Percentiles rank a stretch among this genome's conserved stretches.
These are phyloP conservation scores for Stratiomys singularior DNA, from an alignment of 2,888 invertebrate species.

Conservation along the genomic window DNA sequence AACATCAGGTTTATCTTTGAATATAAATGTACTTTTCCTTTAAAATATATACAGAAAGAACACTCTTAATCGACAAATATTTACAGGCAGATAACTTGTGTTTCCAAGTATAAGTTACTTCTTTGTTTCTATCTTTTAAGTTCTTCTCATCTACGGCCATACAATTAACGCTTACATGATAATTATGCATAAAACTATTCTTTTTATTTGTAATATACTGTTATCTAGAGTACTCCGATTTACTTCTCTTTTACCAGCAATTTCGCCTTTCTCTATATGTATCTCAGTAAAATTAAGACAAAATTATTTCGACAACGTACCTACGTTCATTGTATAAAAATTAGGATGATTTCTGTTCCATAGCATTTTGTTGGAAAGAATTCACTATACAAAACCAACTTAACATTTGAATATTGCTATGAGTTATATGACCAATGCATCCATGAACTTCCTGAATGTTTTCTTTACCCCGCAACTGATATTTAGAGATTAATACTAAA, in stretches of 20 bases:
- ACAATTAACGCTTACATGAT: neutral
- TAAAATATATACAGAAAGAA: constrained; percentile 50
- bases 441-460: too few species aligned
- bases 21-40: constrained; percentile 51
- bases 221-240: neutral
- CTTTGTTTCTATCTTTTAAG: neutral
- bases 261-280: neutral
- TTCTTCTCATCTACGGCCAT: neutral
- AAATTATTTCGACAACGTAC: too few species aligned
- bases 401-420: too few species aligned
- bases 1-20: constrained; percentile 22
- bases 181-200: too few species aligned
- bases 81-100: constrained; percentile 24
- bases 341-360: too few species aligned
- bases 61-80: constrained; percentile 39
- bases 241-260: neutral
- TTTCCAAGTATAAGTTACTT: constrained; percentile 6
- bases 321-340: too few species aligned
- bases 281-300: too few species aligned
- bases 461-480: neutral
- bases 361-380: too few species aligned
- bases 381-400: too few species aligned
- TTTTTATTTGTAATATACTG: neutral
- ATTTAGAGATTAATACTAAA: neutral
- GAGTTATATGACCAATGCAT: too few species aligned